phyloP scores from a whole-genome alignment of 1,140 invertebrate species.

The Zaprionus vittiger region DNA sequence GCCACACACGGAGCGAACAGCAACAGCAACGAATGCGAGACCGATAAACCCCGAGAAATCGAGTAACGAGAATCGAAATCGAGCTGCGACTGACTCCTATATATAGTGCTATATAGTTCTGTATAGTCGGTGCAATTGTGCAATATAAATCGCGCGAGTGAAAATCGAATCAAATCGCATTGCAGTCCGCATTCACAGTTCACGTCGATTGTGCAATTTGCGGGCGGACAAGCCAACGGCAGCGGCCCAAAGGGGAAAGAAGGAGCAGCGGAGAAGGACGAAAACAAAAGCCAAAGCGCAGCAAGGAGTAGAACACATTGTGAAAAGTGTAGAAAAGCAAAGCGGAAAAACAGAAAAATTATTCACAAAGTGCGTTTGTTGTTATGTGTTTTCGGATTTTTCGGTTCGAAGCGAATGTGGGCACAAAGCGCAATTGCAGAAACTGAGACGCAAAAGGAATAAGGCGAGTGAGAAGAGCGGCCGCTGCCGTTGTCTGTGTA shows the following conservation, averaged over 20 bases:
- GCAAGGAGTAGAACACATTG: background rate
- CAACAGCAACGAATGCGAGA: constrained; percentile 7
- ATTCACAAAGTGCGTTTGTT: constrained; percentile 49
- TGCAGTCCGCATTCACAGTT: constrained; percentile 33
- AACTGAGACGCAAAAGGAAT: constrained; percentile 64
- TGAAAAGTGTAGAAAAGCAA: background rate
- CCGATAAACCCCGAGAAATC: constrained; percentile 16
- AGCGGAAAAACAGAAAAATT: constrained; percentile 13
- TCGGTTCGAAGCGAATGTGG: constrained; percentile 64
- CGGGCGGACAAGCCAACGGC: constrained; percentile 60
- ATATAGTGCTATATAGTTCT: background rate
- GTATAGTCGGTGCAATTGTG: constrained; percentile 48
- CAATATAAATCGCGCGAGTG: constrained; percentile 39
- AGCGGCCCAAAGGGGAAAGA: constrained; percentile 51
- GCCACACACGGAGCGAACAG: constrained; percentile 68
- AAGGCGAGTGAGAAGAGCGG: constrained; percentile 45
- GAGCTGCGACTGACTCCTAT: constrained; percentile 1
- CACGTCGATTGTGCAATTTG: constrained; percentile 72
- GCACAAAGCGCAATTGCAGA: constrained; percentile 64
- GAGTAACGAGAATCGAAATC: constrained; percentile 18
- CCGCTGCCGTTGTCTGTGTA: constrained; percentile 66
- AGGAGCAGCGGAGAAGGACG: background rate
- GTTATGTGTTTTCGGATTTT: constrained; percentile 54
- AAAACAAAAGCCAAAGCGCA: constrained; percentile 11
- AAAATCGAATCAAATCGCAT: constrained; percentile 20